Conservation (phyloP, 2,888 invertebrate species). For the Platerodrilus igneus region DNA sequence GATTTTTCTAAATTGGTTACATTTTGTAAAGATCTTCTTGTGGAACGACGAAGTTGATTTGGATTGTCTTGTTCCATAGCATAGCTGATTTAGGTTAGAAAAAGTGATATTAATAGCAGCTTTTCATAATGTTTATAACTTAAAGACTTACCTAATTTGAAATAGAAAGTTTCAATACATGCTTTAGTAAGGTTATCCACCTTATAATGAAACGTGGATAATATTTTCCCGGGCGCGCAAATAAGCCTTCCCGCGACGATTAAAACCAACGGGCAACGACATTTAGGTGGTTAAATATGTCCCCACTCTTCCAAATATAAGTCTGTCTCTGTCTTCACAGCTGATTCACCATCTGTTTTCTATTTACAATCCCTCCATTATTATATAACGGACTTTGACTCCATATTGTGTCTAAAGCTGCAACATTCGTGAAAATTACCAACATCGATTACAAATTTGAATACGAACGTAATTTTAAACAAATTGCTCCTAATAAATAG, state of each 20-base stretch:
- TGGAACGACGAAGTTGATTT: constrained; percentile 7
- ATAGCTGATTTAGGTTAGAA: not conserved
- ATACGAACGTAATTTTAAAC: too few relatives aligned
- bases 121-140: not conserved
- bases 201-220: constrained; percentile 9
- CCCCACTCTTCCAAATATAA: constrained; percentile 18
- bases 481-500: too few relatives aligned
- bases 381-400: too few relatives aligned
- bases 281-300: constrained; percentile 6
- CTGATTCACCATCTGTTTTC: constrained; percentile 33
- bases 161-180: not conserved
- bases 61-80: constrained; percentile 11
- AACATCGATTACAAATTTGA: too few relatives aligned
- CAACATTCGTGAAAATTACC: too few relatives aligned
- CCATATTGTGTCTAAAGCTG: too few relatives aligned
- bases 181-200: not conserved
- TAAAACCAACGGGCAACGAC: constrained; percentile 23
- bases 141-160: not conserved
- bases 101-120: not conserved
- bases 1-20: constrained; percentile 10
- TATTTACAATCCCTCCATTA: constrained; percentile 17
- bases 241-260: constrained; percentile 28
- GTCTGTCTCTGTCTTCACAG: constrained; percentile 29
- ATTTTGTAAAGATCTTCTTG: constrained; percentile 7
- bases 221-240: constrained; percentile 22